Base-by-base conservation (phyloP, 2,113 vertebrate genomes). In the Manacus vitellinus region DNA sequence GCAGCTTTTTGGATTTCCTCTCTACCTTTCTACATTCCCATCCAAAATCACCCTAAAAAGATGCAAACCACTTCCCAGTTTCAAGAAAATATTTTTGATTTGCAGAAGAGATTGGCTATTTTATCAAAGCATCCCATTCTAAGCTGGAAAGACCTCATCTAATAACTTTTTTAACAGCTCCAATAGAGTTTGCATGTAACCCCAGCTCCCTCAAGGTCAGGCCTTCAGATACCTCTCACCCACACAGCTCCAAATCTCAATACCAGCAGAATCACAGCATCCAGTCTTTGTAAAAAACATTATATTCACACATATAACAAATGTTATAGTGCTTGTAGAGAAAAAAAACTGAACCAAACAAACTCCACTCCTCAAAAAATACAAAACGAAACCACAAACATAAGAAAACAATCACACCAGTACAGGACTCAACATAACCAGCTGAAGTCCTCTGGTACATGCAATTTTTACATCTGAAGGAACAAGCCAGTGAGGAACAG, bases 171-270 rank as follows among this genome's bases (percentile, higher is more conserved):
- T 37, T n/a, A 80, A 59, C 5, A 18, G 20, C 37, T 73, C 22
- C 7, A 22, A 6, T 0, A 58, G 14, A 9, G 23, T 41, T 31
- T 1, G 1, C 11, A 12, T 1, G 7, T 22, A 30, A 1, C 47
- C 20, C 8, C 5, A 58, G 44, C 4, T 61, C 27, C 58, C 20
- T 58, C 43, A 77, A 55, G 35, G 22, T 52, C 44, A 81, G 28
- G 24, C 10, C 41, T 92, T 83, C 24, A 75, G 70, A 75, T 14
- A 54, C 2, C 1, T 27, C 39, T 54, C 13, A 39, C 16, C 15
- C 46, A 82, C 87, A 79, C 18, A 71, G 47, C 31, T 85, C 28
- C 68, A 46, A n/a, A 39, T 44, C n/a, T 47, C 56, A 76, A 37
- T 23, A 61, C 6, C 0, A 1, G 22, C 1, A 4, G 16, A 14